Conservation (phyloP, 1,140 invertebrate genomes). For the Scylla paramamosain region DNA sequence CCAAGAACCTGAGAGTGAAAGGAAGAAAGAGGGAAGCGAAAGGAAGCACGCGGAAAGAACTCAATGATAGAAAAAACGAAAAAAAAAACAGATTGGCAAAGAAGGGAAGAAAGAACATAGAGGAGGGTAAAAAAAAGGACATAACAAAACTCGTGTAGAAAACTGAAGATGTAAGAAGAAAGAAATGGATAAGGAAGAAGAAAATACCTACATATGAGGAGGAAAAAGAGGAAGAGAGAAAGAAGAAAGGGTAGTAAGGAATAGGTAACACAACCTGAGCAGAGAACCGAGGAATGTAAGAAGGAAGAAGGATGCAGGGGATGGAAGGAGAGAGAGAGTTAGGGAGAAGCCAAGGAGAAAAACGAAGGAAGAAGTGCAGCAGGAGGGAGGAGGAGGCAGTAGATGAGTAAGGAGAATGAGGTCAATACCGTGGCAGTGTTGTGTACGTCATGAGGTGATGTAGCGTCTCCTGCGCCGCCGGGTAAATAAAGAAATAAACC, state of each 20-base stretch:
- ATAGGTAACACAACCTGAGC: neutral
- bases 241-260: neutral
- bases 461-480: neutral
- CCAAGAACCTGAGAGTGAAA: neutral
- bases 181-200: too few relatives aligned
- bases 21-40: neutral
- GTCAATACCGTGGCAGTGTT: slow-evolving; percentile 49
- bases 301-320: neutral
- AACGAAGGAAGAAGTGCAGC: neutral
- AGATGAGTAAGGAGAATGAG: slow-evolving; percentile 32
- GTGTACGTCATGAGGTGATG: slow-evolving; percentile 39
- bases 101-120: neutral
- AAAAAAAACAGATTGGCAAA: neutral
- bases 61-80: neutral
- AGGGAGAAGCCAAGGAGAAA: neutral
- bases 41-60: neutral
- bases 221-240: neutral
- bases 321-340: neutral
- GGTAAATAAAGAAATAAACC: slow-evolving; percentile 60
- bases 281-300: neutral
- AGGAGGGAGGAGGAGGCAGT: neutral
- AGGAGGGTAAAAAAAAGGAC: neutral
- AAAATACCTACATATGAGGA: neutral
- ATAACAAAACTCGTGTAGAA: neutral
- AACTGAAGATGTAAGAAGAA: neutral